These are phyloP conservation scores for Periophthalmus magnuspinnatus DNA, from an alignment of 2,797 vertebrate genomes.

Conservation along the genomic window DNA sequence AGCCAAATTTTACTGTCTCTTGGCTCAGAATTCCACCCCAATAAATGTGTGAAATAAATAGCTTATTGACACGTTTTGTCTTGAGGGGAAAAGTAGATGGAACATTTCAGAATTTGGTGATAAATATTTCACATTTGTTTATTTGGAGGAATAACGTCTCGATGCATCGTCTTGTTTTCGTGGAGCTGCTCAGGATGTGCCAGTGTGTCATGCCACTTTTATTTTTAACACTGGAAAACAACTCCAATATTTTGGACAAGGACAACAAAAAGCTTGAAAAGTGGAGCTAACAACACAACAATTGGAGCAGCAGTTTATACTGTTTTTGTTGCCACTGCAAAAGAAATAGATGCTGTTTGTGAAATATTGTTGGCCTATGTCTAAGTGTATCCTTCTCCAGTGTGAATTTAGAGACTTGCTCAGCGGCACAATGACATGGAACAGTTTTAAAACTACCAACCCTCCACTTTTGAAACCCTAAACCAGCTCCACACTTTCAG, in stretches of 20 bases:
- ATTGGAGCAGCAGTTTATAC: background rate
- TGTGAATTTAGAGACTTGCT: background rate
- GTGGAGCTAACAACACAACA: background rate
- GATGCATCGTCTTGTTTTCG: no score
- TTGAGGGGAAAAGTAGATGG: background rate
- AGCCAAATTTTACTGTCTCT: background rate
- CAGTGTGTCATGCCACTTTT: background rate
- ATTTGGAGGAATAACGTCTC: no score
- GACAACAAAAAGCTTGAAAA: background rate
- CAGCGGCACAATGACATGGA: no score
- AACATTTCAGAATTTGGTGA: background rate
- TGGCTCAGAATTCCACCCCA: background rate
- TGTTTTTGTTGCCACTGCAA: background rate
- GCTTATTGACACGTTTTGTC: no score
- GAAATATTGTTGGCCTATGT: background rate
- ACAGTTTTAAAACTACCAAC: background rate
- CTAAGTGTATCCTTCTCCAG: background rate
- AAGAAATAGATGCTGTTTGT: no score
- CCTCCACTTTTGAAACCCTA: background rate
- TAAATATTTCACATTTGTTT: background rate
- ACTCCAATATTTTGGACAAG: no score
- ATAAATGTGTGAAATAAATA: background rate
- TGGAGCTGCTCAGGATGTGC: no score
- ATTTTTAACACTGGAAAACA: no score
- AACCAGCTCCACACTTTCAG: background rate